Percentiles rank a stretch among this genome's conserved stretches.
Evolutionary conservation across 2,888 invertebrate species (phyloP).

Genomic region (Polyommatus icarus): DNA sequence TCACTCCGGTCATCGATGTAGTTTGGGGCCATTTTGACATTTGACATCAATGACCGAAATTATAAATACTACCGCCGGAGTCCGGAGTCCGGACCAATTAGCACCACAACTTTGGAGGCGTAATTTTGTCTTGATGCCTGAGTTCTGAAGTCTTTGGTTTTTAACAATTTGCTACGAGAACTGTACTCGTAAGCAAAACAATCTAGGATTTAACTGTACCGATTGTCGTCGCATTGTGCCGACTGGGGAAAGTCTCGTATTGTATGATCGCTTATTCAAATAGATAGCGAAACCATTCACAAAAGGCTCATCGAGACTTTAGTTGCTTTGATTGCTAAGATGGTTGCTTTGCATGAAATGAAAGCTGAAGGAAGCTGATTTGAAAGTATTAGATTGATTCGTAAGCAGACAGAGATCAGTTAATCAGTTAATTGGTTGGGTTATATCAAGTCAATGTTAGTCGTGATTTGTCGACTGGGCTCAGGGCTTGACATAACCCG

Average conservation of each 20-base stretch:
- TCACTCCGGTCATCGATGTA: too few relatives aligned
- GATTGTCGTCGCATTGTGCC: background rate
- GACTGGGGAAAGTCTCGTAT: background rate
- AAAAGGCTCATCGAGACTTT: background rate
- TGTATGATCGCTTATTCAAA: conserved; percentile 11
- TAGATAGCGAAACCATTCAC: conserved; percentile 9
- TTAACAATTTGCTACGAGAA: background rate
- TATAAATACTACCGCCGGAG: too few relatives aligned
- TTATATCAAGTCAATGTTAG: too few relatives aligned
- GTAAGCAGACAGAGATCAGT: background rate
- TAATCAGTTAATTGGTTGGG: too few relatives aligned
- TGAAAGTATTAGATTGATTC: background rate
- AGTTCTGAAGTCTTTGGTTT: background rate
- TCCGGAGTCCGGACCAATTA: too few relatives aligned
- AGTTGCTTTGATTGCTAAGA: background rate
- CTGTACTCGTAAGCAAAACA: background rate
- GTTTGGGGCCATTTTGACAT: too few relatives aligned
- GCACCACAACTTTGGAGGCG: too few relatives aligned
- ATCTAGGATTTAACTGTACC: background rate
- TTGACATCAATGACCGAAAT: too few relatives aligned
- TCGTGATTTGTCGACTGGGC: too few relatives aligned
- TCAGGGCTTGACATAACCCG: too few relatives aligned
- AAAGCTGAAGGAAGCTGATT: background rate
- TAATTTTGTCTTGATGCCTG: too few relatives aligned
- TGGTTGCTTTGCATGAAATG: background rate